These are phyloP conservation scores for Caenorhabditis uteleia DNA, from an alignment of 2,888 invertebrate species.

Conservation along the genomic window DNA sequence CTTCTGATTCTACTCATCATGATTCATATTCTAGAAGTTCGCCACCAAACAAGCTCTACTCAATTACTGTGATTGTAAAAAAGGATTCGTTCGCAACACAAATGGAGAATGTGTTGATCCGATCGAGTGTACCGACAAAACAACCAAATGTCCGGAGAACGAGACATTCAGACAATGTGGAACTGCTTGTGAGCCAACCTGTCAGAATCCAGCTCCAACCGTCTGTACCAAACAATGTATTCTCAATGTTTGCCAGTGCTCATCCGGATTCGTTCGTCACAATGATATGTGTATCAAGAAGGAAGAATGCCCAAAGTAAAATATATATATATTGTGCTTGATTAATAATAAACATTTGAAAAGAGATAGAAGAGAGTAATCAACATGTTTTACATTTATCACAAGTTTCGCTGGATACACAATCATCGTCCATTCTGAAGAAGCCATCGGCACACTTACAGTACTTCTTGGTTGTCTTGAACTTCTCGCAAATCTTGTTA, in stretches of 20 bases:
- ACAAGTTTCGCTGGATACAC: too few species aligned
- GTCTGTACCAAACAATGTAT: conserved; percentile 21
- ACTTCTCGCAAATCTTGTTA: too few species aligned
- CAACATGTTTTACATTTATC: too few species aligned
- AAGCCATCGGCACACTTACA: too few species aligned
- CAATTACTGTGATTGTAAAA: conserved; percentile 26
- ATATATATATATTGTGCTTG: too few species aligned
- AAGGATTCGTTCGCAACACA: conserved; percentile 23
- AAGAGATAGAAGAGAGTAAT: too few species aligned
- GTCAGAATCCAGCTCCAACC: conserved; percentile 16
- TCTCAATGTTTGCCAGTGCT: conserved; percentile 21
- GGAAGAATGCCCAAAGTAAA: conserved; percentile 22
- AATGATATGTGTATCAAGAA: conserved; percentile 9
- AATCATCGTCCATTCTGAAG: too few species aligned
- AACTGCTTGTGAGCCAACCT: conserved; percentile 26
- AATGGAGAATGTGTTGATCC: conserved; percentile 5
- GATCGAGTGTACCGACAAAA: conserved; percentile 1
- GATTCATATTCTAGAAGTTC: too few species aligned
- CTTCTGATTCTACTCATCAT: too few species aligned
- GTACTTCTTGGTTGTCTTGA: too few species aligned
- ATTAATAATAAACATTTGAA: too few species aligned
- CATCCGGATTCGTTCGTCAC: conserved; percentile 19
- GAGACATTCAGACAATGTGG: conserved; percentile 23
- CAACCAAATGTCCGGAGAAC: conserved; percentile 15
- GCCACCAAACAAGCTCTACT: too few species aligned